Conservation (phyloP, 2,113 vertebrate genomes). For the Rallus limicola region DNA sequence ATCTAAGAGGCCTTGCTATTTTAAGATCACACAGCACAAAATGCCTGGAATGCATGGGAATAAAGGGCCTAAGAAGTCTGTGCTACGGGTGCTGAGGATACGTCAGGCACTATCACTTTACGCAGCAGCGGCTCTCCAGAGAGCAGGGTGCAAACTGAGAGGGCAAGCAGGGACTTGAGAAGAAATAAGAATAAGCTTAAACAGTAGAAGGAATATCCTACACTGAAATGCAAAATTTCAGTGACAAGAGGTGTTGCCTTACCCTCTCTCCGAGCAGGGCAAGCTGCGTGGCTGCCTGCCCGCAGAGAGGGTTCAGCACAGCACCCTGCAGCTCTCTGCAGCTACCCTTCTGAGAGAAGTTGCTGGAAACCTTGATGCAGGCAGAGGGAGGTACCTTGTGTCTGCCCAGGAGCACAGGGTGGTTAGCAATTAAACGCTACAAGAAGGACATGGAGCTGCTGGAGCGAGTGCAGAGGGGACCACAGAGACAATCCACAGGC, state of each 20-base stretch:
- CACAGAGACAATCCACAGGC: no score
- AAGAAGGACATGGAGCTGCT: no score
- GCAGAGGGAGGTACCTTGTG: neutral
- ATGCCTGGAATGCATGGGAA: neutral
- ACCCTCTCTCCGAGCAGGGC: neutral
- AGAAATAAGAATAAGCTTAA: neutral
- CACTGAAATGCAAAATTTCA: neutral
- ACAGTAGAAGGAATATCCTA: neutral
- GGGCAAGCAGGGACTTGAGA: neutral
- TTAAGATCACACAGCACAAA: neutral
- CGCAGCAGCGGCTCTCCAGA: neutral
- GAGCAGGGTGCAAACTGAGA: neutral
- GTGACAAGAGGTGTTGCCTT: neutral
- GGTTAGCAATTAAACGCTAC: neutral
- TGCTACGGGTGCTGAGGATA: neutral
- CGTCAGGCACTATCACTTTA: neutral
- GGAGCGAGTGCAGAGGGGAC: no score
- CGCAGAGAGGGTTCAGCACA: neutral
- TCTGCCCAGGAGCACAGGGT: neutral
- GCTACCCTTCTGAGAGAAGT: rapidly evolving
- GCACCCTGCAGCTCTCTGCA: neutral
- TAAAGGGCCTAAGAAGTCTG: neutral
- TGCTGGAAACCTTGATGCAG: neutral
- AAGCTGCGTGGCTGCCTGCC: neutral
- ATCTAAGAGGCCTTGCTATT: neutral